Evolutionary conservation across 2,113 vertebrate species (phyloP).

Genomic region (Ceyx melanurus): DNA sequence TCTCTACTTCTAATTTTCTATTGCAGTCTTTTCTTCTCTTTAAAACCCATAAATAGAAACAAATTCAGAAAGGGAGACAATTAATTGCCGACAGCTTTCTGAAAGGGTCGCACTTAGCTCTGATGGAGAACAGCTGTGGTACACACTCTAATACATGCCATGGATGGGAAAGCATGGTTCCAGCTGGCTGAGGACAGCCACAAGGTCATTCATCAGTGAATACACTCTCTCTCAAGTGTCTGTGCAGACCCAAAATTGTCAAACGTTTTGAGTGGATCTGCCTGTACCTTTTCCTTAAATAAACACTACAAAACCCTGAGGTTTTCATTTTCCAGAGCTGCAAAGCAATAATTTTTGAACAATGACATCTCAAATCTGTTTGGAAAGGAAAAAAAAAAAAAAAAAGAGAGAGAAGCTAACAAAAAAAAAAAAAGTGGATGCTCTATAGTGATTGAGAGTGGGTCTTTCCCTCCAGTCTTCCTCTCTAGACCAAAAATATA

Average conservation of each 20-base stretch:
- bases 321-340: neutral
- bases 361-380: neutral
- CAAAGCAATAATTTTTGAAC: neutral
- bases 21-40: neutral
- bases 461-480: neutral
- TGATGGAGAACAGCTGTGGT: constrained; percentile 63
- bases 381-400: neutral
- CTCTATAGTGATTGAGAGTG: neutral
- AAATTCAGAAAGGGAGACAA: constrained; percentile 44
- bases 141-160: constrained; percentile 26
- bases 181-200: constrained; percentile 60
- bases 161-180: constrained; percentile 55
- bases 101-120: constrained; percentile 51
- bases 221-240: neutral
- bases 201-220: constrained; percentile 54
- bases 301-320: neutral
- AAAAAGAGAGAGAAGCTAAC: accelerated
- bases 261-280: neutral
- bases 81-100: constrained; percentile 58
- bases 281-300: neutral
- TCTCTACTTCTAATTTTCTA: neutral
- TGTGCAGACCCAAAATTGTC: neutral
- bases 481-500: neutral
- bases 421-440: accelerated
- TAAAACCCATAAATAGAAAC: constrained; percentile 41